Conservation (phyloP, 2,797 vertebrate species). For the Gymnothorax javanicus region DNA sequence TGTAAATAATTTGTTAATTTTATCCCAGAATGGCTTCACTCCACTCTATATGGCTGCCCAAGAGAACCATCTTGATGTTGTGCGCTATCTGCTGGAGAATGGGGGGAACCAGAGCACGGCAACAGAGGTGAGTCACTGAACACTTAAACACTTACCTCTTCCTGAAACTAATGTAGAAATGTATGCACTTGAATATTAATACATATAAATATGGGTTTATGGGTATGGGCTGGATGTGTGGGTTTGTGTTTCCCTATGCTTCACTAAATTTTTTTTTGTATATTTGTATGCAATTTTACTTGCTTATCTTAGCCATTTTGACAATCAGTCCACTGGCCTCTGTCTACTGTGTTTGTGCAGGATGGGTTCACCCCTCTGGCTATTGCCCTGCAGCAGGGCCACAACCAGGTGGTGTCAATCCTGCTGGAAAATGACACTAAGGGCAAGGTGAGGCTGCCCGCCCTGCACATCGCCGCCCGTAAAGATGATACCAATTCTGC, state of each 20-base stretch:
- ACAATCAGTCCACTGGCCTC: background rate
- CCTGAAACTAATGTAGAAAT: background rate
- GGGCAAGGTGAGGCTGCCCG: slow-evolving; percentile 93
- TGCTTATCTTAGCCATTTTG: background rate
- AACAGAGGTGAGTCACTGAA: slow-evolving; percentile 81
- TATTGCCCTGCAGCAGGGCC: slow-evolving; percentile 95
- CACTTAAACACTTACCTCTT: background rate
- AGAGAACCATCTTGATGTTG: slow-evolving; percentile 97
- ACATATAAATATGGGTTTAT: background rate
- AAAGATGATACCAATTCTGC: slow-evolving; percentile 98
- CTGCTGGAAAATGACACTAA: slow-evolving; percentile 97
- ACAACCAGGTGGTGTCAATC: slow-evolving; percentile 96
- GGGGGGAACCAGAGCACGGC: slow-evolving; percentile 98
- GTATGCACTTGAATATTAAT: background rate
- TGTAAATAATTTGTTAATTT: background rate
- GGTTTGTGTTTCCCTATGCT: background rate
- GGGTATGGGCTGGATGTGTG: background rate
- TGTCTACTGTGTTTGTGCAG: slow-evolving; percentile 59
- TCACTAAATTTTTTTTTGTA: background rate
- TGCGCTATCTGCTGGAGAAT: slow-evolving; percentile 92
- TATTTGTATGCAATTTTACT: slow-evolving; percentile 7
- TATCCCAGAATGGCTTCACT: slow-evolving; percentile 94
- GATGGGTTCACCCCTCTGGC: slow-evolving; percentile 97
- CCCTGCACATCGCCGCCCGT: slow-evolving; percentile 93
- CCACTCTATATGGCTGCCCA: slow-evolving; percentile 98